Conservation (phyloP, 1,140 invertebrate species). For the Drosophila ogumai region DNA sequence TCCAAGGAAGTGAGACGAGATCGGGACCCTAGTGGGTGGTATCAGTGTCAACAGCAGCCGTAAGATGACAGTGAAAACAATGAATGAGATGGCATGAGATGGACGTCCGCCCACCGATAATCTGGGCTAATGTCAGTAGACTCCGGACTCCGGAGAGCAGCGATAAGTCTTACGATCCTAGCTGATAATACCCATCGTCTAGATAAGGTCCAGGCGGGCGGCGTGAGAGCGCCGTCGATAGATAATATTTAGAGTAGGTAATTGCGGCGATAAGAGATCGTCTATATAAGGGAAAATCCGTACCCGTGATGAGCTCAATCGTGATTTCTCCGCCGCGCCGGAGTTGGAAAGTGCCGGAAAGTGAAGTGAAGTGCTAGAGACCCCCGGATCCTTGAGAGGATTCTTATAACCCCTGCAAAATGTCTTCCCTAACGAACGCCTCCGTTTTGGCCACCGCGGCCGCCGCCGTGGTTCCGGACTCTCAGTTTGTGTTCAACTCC, state of each 20-base stretch:
- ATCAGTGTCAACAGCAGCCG: constrained; percentile 7
- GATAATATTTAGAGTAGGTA: constrained; percentile 23
- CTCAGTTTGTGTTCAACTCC: constrained; percentile 84
- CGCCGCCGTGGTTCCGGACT: constrained; percentile 7
- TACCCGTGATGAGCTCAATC: constrained; percentile 5
- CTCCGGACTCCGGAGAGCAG: neutral
- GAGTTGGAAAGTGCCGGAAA: constrained; percentile 12
- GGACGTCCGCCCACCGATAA: constrained; percentile 1
- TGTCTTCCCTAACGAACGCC: constrained; percentile 54
- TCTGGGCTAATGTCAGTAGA: constrained; percentile 13
- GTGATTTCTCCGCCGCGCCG: constrained; percentile 19
- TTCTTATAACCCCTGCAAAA: constrained; percentile 8
- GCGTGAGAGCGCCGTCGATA: constrained; percentile 25
- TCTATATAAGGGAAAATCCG: constrained; percentile 35
- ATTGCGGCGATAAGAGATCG: neutral
- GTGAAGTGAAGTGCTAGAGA: neutral
- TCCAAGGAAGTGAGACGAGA: neutral
- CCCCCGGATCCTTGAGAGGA: neutral
- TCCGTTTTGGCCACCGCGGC: constrained; percentile 24
- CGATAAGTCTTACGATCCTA: constrained; percentile 12
- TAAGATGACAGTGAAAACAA: constrained; percentile 33
- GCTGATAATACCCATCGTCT: constrained; percentile 4
- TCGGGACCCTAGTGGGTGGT: neutral
- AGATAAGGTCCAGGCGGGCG: constrained; percentile 32
- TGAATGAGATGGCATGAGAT: constrained; percentile 31